phyloP scores from a whole-genome alignment of 2,888 invertebrate genomes.

The Standfussiana lucernea region DNA sequence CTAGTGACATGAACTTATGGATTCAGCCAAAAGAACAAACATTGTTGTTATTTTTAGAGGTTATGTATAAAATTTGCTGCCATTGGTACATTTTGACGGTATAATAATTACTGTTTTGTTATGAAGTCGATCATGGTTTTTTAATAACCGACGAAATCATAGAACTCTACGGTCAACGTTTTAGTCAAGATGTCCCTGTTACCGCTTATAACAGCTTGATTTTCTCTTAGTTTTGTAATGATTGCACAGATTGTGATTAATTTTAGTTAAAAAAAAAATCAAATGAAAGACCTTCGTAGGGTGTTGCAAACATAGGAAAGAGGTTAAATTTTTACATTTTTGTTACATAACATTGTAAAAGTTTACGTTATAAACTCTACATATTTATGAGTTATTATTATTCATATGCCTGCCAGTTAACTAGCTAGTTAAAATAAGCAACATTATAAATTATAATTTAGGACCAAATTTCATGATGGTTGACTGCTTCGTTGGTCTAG shows the following conservation, averaged over 20 bases:
- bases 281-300: not conserved
- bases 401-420: constrained; percentile 20
- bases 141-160: not conserved
- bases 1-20: not conserved
- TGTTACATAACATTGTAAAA: constrained; percentile 21
- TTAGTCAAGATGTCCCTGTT: not conserved
- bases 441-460: constrained; percentile 21
- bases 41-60: not conserved
- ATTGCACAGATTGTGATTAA: not conserved
- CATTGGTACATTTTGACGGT: not conserved
- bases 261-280: not conserved
- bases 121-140: no score
- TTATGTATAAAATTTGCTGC: not conserved
- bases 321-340: constrained; percentile 26
- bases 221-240: constrained; percentile 7
- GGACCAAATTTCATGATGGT: constrained; percentile 6
- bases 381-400: constrained; percentile 45
- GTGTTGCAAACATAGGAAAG: constrained; percentile 22
- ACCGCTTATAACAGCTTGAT: not conserved
- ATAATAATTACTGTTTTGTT: no score
- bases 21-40: not conserved
- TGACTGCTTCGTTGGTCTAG: not conserved
- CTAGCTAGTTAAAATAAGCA: constrained; percentile 17
- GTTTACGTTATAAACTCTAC: constrained; percentile 11
- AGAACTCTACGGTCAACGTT: not conserved